These are phyloP conservation scores for Dreissena polymorpha DNA, from an alignment of 1,140 invertebrate genomes.

Conservation along the genomic window DNA sequence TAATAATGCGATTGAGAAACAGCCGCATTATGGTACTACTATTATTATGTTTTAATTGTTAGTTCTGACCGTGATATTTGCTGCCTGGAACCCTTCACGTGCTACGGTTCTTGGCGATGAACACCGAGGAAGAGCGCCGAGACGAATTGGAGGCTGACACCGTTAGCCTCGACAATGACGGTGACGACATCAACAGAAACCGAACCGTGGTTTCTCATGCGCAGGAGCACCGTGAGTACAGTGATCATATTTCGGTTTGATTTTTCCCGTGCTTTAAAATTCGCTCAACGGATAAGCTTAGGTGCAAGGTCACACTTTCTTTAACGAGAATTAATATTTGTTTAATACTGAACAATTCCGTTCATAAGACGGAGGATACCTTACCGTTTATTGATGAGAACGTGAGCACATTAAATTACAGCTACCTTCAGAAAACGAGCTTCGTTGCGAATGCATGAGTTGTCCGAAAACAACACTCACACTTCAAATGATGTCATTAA, in stretches of 20 bases:
- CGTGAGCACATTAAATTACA: too few species aligned
- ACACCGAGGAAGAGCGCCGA: conserved; percentile 96
- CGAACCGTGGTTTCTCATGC: conserved; percentile 80
- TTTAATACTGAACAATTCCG: conserved; percentile 84
- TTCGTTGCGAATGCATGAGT: too few species aligned
- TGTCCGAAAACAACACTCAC: too few species aligned
- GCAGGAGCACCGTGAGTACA: conserved; percentile 77
- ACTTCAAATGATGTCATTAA: too few species aligned
- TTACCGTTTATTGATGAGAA: too few species aligned
- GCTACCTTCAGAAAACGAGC: too few species aligned
- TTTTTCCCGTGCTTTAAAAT: conserved; percentile 88
- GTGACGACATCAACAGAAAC: conserved; percentile 92
- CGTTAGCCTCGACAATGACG: conserved; percentile 91
- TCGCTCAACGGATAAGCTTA: conserved; percentile 64
- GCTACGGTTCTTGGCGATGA: conserved; percentile 99
- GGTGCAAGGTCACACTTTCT: conserved; percentile 86
- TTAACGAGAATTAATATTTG: conserved; percentile 87
- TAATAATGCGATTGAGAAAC: conserved; percentile 94
- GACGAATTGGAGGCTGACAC: conserved; percentile 86
- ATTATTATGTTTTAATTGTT: conserved; percentile 99
- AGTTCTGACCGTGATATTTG: conserved; percentile 99
- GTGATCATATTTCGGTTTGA: conserved; percentile 89
- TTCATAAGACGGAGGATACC: too few species aligned
- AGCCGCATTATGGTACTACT: conserved; percentile 99
- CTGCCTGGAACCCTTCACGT: conserved; percentile 98